Evolutionary conservation across 2,888 invertebrate species (phyloP).

Genomic region (Corbicula japonica): DNA sequence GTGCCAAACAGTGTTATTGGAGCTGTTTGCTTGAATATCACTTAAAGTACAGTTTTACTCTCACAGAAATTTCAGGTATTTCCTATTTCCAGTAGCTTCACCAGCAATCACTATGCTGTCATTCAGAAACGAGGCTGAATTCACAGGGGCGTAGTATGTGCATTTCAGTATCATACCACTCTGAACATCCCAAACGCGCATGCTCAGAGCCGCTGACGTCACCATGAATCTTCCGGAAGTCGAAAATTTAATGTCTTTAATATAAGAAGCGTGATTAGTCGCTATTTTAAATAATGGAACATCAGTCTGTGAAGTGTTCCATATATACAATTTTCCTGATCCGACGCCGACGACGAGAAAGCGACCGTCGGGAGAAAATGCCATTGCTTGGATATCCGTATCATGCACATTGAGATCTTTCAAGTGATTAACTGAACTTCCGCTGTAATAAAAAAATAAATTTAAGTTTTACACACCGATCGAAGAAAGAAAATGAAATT

Average conservation of each 20-base stretch:
- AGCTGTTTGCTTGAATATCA: no score
- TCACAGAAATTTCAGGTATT: conserved; percentile 22
- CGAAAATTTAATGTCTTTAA: conserved; percentile 56
- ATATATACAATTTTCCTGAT: conserved; percentile 49
- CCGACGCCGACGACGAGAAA: conserved; percentile 38
- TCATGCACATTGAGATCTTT: conserved; percentile 24
- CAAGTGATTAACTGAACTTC: conserved; percentile 10
- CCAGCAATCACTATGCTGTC: conserved; percentile 49
- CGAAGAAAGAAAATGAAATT: neutral
- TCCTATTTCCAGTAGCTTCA: conserved; percentile 57
- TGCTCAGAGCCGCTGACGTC: conserved; percentile 54
- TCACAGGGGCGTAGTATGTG: conserved; percentile 56
- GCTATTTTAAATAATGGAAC: conserved; percentile 5
- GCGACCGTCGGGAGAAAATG: conserved; percentile 42
- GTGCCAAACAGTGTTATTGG: no score
- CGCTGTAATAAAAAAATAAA: conserved; percentile 36
- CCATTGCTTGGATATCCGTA: neutral
- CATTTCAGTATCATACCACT: conserved; percentile 32
- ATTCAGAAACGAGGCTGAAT: conserved; percentile 41
- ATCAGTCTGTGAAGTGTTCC: conserved; percentile 32
- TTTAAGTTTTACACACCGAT: no score
- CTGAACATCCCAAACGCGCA: conserved; percentile 63
- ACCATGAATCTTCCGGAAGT: conserved; percentile 49
- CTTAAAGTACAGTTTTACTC: no score
- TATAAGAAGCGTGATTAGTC: conserved; percentile 46